phyloP scores from a whole-genome alignment of 2,113 vertebrate species.

The Caranx melampygus region DNA sequence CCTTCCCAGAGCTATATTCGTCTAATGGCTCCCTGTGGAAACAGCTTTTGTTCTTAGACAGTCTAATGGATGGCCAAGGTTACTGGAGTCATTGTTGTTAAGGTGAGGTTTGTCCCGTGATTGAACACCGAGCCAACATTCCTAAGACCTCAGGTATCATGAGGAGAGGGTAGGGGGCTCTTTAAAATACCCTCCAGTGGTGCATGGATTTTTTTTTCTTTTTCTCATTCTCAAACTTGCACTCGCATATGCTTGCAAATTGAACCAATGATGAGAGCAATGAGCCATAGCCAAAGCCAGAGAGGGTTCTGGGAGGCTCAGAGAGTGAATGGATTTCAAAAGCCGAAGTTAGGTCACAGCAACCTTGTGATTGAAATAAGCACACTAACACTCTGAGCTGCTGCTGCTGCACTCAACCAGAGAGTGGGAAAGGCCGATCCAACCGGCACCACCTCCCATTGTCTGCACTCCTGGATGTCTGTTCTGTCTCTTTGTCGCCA shows the following conservation, averaged over 20 bases:
- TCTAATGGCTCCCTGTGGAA: conserved; percentile 79
- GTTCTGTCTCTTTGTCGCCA: not conserved
- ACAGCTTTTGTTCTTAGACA: conserved; percentile 75
- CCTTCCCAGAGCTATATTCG: conserved; percentile 68
- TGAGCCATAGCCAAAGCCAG: conserved; percentile 48
- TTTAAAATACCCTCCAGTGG: conserved; percentile 50
- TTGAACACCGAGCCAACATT: conserved; percentile 56
- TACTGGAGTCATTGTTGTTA: conserved; percentile 70
- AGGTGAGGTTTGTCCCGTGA: conserved; percentile 69
- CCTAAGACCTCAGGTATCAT: conserved; percentile 46
- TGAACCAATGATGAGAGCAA: conserved; percentile 56
- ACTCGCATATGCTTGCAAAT: conserved; percentile 28
- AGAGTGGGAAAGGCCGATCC: conserved; percentile 20
- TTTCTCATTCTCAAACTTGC: not conserved
- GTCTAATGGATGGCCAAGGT: conserved; percentile 77
- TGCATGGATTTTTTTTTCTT: conserved; percentile 5
- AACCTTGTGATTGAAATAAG: conserved; percentile 62
- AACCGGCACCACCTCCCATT: conserved; percentile 4
- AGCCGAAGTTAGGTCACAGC: conserved; percentile 55
- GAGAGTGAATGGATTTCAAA: conserved; percentile 50
- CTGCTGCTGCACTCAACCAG: conserved; percentile 30
- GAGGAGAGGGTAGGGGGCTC: conserved; percentile 36
- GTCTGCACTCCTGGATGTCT: conserved; percentile 13
- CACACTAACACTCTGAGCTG: conserved; percentile 36
- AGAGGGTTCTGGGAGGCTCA: conserved; percentile 35